Percentiles rank a stretch among this genome's conserved stretches.
phyloP scores from a whole-genome alignment of 2,797 vertebrate species.

The Fratercula arctica region DNA sequence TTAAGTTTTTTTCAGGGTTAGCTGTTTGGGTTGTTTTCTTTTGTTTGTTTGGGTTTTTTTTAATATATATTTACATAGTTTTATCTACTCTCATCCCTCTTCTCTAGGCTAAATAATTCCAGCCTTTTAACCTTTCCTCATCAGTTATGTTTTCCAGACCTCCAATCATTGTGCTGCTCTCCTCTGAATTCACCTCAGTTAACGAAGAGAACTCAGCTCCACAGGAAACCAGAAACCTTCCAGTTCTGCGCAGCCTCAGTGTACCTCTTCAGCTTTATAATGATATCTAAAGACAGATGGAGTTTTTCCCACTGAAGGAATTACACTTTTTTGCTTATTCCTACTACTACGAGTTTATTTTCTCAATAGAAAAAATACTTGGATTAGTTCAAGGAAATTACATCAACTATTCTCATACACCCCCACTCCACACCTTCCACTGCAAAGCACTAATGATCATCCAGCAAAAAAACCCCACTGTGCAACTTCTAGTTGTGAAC shows the following conservation, averaged over 20 bases:
- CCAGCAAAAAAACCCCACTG: not conserved
- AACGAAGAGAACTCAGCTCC: not conserved
- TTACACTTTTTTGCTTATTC: not conserved
- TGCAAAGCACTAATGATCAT: not conserved
- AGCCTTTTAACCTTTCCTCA: not conserved
- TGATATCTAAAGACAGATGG: not conserved
- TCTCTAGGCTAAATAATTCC: not conserved
- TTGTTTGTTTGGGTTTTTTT: not conserved
- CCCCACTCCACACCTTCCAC: not conserved
- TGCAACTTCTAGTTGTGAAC: not conserved
- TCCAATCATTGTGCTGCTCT: not conserved
- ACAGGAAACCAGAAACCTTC: not conserved
- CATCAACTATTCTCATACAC: not conserved
- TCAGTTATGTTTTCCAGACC: not conserved
- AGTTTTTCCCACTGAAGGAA: not conserved
- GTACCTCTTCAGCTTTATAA: not conserved
- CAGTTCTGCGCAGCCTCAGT: not conserved
- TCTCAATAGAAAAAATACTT: not conserved
- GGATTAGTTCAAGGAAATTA: conserved; percentile 17
- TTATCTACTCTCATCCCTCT: not conserved
- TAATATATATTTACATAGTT: not conserved
- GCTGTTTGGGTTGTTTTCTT: not conserved
- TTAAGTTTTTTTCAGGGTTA: accelerated
- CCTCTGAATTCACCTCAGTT: not conserved
- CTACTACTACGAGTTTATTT: not conserved